Conservation (phyloP, 2,888 invertebrate genomes). For the Palloptera scutellata region DNA sequence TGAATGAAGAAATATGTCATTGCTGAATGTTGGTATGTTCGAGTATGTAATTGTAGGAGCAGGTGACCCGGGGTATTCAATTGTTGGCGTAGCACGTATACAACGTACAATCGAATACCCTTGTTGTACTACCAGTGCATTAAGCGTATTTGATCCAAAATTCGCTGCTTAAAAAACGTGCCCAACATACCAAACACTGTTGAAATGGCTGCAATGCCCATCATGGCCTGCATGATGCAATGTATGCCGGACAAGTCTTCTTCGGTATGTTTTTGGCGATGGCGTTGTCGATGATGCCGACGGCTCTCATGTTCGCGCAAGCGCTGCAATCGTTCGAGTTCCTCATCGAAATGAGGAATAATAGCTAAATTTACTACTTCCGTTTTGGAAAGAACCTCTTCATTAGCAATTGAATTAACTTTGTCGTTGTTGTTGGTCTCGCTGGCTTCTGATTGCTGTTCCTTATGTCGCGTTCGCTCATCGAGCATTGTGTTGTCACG, state of each 20-base stretch:
- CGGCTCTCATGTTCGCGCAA: constrained; percentile 55
- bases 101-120: constrained; percentile 53
- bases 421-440: constrained; percentile 39
- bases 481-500: constrained; percentile 61
- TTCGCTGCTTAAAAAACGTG: constrained; percentile 64
- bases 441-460: constrained; percentile 43
- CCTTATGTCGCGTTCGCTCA: constrained; percentile 55
- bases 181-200: constrained; percentile 65
- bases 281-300: constrained; percentile 59
- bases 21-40: neutral
- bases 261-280: constrained; percentile 57
- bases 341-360: constrained; percentile 64
- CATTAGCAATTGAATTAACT: constrained; percentile 54
- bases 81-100: constrained; percentile 34
- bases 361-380: constrained; percentile 64
- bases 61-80: constrained; percentile 46
- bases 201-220: constrained; percentile 64
- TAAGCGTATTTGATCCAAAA: constrained; percentile 62
- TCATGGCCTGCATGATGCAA: constrained; percentile 65
- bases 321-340: constrained; percentile 60
- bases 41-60: constrained; percentile 9
- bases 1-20: neutral
- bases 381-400: constrained; percentile 61
- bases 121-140: constrained; percentile 66
- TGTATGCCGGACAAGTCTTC: constrained; percentile 63